These are phyloP conservation scores for Crotophaga sulcirostris DNA, from an alignment of 2,113 vertebrate genomes.

Conservation along the genomic window DNA sequence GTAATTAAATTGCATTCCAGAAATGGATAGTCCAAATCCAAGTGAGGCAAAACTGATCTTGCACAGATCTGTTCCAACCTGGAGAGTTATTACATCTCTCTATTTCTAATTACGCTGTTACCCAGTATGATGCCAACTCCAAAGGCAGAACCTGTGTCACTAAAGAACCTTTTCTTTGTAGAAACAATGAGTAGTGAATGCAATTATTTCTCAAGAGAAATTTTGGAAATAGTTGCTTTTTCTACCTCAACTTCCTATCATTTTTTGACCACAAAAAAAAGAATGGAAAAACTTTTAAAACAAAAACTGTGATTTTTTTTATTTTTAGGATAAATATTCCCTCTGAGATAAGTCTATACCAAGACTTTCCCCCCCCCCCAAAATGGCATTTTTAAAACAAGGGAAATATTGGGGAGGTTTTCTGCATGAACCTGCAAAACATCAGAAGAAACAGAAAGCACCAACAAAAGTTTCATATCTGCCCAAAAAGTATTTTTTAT, in stretches of 20 bases:
- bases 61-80: conserved; percentile 49
- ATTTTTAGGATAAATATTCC: neutral
- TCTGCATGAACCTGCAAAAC: fast-evolving
- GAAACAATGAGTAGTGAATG: conserved; percentile 23
- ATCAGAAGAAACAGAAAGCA: neutral
- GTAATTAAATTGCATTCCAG: conserved; percentile 56
- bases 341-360: neutral
- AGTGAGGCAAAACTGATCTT: conserved; percentile 51
- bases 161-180: conserved; percentile 37
- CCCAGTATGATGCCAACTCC: conserved; percentile 62
- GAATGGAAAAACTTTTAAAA: neutral
- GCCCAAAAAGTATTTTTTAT: neutral
- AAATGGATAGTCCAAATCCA: conserved; percentile 58
- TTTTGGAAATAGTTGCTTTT: neutral
- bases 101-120: conserved; percentile 52
- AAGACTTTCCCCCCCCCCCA: neutral
- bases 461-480: fast-evolving
- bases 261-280: neutral
- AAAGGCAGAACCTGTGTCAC: conserved; percentile 64
- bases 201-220: conserved; percentile 21
- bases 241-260: neutral
- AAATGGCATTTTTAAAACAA: neutral
- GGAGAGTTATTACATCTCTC: conserved; percentile 64
- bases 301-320: neutral
- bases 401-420: neutral